A percentile compares a stretch with the other conserved stretches of the same genome.
Conservation (phyloP, 2,888 invertebrate genomes). For the Hemithea aestivaria region DNA sequence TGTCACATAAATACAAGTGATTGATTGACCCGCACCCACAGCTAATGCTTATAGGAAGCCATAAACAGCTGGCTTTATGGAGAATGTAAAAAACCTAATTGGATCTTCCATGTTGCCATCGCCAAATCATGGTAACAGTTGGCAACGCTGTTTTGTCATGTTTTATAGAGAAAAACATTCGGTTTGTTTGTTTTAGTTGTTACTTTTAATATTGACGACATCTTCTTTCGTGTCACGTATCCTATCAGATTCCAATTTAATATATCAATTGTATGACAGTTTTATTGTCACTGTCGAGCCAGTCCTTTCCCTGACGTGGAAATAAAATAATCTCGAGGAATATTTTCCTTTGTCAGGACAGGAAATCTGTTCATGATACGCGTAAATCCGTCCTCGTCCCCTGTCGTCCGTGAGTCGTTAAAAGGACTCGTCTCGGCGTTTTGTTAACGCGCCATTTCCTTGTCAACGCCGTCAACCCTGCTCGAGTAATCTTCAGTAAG, state of each 20-base stretch:
- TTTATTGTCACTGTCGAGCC: conserved; percentile 38
- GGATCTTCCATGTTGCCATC: conserved; percentile 31
- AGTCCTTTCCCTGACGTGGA: conserved; percentile 43
- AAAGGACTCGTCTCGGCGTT: conserved; percentile 69
- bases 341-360: conserved; percentile 67
- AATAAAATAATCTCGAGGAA: conserved; percentile 55
- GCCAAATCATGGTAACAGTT: conserved; percentile 44
- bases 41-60: conserved; percentile 68
- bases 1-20: conserved; percentile 74
- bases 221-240: conserved; percentile 25
- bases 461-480: conserved; percentile 65
- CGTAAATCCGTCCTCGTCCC: conserved; percentile 72
- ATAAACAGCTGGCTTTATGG: conserved; percentile 67
- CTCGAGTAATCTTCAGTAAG: conserved; percentile 61
- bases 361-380: conserved; percentile 75
- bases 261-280: conserved; percentile 36
- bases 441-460: conserved; percentile 71
- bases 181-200: conserved; percentile 15
- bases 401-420: conserved; percentile 67
- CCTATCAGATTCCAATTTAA: conserved; percentile 25
- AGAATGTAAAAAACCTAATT: conserved; percentile 33
- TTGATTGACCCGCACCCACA: conserved; percentile 74
- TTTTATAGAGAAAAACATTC: not conserved
- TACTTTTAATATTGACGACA: conserved; percentile 28
- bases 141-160: conserved; percentile 28